Conservation (phyloP, 2,797 vertebrate species). For the Helicolenus hilgendorfi region DNA sequence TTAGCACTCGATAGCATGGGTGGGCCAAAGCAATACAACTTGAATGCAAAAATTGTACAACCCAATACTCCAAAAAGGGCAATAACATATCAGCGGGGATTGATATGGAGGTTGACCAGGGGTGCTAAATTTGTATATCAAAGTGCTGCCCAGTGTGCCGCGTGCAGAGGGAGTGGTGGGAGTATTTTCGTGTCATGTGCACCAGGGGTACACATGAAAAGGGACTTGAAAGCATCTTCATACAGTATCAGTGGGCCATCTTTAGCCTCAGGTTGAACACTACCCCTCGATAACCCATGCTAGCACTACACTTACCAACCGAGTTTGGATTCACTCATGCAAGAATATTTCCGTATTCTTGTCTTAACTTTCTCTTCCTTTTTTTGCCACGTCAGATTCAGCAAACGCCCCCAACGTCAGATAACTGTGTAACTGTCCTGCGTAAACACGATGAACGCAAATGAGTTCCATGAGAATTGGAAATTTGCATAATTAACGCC, state of each 20-base stretch:
- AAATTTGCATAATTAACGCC: too few species aligned
- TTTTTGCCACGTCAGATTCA: too few species aligned
- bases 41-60: not conserved
- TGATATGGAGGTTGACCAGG: not conserved
- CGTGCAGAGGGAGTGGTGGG: not conserved
- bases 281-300: not conserved
- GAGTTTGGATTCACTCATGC: not conserved
- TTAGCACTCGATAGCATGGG: slow-evolving; percentile 37
- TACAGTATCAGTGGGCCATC: not conserved
- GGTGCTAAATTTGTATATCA: not conserved
- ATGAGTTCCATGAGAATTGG: too few species aligned
- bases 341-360: not conserved
- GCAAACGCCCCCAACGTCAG: too few species aligned
- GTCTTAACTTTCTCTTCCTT: too few species aligned
- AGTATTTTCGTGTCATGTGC: not conserved
- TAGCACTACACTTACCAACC: not conserved
- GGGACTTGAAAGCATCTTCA: not conserved
- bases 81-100: not conserved
- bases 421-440: too few species aligned
- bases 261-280: not conserved
- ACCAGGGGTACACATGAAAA: not conserved
- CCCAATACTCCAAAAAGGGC: not conserved
- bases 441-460: too few species aligned
- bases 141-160: not conserved
- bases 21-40: slow-evolving; percentile 12